Base-by-base conservation (phyloP, 2,113 vertebrate genomes). In the Damaliscus lunatus region DNA sequence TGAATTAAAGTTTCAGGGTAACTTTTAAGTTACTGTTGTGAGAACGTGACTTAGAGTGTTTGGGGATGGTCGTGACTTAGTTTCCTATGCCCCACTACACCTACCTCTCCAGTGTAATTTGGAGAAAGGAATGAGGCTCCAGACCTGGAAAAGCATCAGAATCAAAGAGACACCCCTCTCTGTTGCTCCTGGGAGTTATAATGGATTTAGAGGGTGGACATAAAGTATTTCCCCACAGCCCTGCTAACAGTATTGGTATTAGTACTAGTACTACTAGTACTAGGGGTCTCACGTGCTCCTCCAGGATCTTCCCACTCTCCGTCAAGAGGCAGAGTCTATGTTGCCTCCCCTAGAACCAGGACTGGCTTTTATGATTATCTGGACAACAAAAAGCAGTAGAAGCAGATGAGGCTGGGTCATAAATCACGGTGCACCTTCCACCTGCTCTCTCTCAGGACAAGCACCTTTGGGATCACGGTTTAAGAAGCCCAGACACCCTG, bases 341-440 rank as follows among this genome's bases (percentile, higher is more conserved):
- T 29, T 77, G 53, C 55, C 43, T 23, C 27, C 40, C 67, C 17
- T 78, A 40, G 17, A 74, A 40, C 3, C 16, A 9, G 43, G 67
- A 43, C 53, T 50, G 33, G 25, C 43, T 53, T 87, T 46, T 43
- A 13, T 80, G 46, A 60, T 80, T 50, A 48, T 93, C 74, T 29
- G 33, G 71, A 43, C 33, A 33, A 33, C 40, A 62, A 27, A 53
- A 88, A 55, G 27, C 57, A 64, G 16, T 14, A 43, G 48, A n/a
- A 55, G 36, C 14, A 80, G 74, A 36, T 0, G 4, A 17, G n/a
- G 13, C n/a, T 53, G 19, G 19, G 46, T 55, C 48, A 46, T 88
- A 52, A 14, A 11, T 36, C 10, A 53, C 3, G 0, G 36, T 8
- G 29, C 3, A 10, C 10, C n/a, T 59, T 80, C 71, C 1, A 15